Base-by-base conservation (phyloP, 2,797 vertebrate genomes). In the Eulemur rubriventer region DNA sequence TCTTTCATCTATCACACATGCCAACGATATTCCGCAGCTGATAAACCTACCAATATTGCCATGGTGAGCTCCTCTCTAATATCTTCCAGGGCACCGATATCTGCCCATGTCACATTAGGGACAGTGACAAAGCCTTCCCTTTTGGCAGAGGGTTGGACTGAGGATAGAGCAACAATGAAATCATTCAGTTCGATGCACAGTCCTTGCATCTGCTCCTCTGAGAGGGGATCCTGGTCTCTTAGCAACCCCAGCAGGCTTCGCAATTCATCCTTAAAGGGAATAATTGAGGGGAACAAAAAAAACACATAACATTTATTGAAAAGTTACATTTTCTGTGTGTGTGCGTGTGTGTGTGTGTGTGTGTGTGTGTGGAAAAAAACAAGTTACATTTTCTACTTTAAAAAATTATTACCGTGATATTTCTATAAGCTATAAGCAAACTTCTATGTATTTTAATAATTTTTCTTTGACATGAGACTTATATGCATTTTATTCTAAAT, bases 101-200 rank as follows among this genome's bases (percentile, higher is more conserved):
- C 99, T 13, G 99, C 99, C 99, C 99, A 99, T 0, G 99, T 99
- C 97, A 99, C 99, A 67, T 99, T 99, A 0, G 99, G 99, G 50
- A 99, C 99, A 0, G 99, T 99, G 97, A 99, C 99, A 72, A 99
- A 99, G 96, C 99, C 99, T 98, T 99, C 99, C 75, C 99, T 99
- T 98, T 99, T 99, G 93, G 99, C 99, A 10, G 99, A 99, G 7
- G 99, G 99, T 80, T 99, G 99, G 26, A 99, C 99, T 0, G 98
- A 98, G 89, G 99, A 94, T 81, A 99, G 98, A 0, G 99, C 99
- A 9, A 97, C 97, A 98, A 98, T 98, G 97, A 99, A 99, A 98
- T 99, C 99, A 3, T 99, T 99, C 99, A 99, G 98, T 95, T 99
- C 98, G 70, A 99, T 99, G 96, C 98, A 98, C 10, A 99, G 98